Evolutionary conservation across 2,797 vertebrate species (phyloP).

Genomic region (Chromis chromis): DNA sequence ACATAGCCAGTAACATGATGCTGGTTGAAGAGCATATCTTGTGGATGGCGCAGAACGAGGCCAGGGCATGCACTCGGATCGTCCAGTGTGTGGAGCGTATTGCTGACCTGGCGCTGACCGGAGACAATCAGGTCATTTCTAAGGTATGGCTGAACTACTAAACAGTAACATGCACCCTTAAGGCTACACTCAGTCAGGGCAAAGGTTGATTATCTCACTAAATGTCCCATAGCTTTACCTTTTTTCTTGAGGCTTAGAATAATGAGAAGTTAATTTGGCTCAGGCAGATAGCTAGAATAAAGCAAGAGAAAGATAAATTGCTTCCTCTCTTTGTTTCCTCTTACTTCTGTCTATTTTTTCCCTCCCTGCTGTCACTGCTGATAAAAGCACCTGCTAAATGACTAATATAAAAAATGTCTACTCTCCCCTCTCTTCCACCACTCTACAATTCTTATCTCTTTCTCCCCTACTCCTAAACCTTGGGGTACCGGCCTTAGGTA

Average conservation of each 20-base stretch:
- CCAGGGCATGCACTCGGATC: slow-evolving; percentile 90
- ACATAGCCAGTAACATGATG: slow-evolving; percentile 94
- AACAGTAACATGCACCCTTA: not conserved
- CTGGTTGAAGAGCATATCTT: slow-evolving; percentile 90
- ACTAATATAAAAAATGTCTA: slow-evolving; percentile 43
- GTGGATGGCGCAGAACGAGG: slow-evolving; percentile 93
- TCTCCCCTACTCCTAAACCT: not conserved
- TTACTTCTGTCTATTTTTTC: slow-evolving; percentile 35
- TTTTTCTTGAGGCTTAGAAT: slow-evolving; percentile 48
- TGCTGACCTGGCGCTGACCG: slow-evolving; percentile 84
- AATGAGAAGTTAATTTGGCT: slow-evolving; percentile 67
- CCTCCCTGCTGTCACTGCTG: slow-evolving; percentile 36
- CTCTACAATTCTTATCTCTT: not conserved
- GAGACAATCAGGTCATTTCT: slow-evolving; percentile 84
- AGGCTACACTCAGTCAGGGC: slow-evolving; percentile 4
- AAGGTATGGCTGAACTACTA: slow-evolving; percentile 80
- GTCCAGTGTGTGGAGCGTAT: slow-evolving; percentile 91
- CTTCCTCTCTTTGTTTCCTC: slow-evolving; percentile 62
- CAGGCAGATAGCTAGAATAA: slow-evolving; percentile 48
- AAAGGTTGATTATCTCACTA: slow-evolving; percentile 55
- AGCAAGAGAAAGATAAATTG: slow-evolving; percentile 57
- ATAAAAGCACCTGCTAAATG: slow-evolving; percentile 60
- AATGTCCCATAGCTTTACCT: slow-evolving; percentile 44
- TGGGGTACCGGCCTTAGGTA: slow-evolving; percentile 71
- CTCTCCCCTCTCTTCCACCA: not conserved